phyloP scores from a whole-genome alignment of 1,140 invertebrate species.

The Subanguina moxae region DNA sequence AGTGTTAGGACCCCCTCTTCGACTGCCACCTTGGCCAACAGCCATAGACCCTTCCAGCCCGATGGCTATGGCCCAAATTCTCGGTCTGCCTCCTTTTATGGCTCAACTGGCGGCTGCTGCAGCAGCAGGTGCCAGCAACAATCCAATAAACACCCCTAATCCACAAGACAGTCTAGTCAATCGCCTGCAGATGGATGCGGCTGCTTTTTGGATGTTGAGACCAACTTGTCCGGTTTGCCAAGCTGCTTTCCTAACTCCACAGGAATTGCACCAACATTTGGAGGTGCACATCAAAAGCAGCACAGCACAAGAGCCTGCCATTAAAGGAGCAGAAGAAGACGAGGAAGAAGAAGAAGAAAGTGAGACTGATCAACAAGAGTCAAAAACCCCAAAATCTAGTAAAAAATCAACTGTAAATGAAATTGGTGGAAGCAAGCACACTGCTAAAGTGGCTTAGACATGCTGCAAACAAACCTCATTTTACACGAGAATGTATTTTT shows the following conservation, averaged over 20 bases:
- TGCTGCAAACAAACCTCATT: too few relatives aligned
- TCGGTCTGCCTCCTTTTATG: background rate
- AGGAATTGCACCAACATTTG: background rate
- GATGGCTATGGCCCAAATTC: background rate
- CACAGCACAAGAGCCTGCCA: too few relatives aligned
- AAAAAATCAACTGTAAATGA: too few relatives aligned
- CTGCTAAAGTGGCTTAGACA: too few relatives aligned
- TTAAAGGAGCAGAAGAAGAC: too few relatives aligned
- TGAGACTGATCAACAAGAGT: too few relatives aligned
- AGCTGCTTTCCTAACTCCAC: background rate
- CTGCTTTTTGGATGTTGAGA: background rate
- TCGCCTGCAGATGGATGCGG: background rate
- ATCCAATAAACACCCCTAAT: background rate
- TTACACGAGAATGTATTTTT: too few relatives aligned
- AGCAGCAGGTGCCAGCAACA: background rate
- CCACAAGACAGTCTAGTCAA: background rate
- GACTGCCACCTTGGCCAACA: background rate
- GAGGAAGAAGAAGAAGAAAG: too few relatives aligned
- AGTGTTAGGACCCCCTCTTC: slow-evolving; percentile 11
- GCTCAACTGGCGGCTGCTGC: background rate
- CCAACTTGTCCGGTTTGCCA: background rate
- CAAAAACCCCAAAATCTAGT: too few relatives aligned
- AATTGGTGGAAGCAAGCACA: too few relatives aligned
- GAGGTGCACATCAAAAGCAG: background rate
- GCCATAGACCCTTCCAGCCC: background rate